A percentile compares a stretch with the other conserved stretches of the same genome.
These are phyloP conservation scores for Saturnia pavonia DNA, from an alignment of 2,888 invertebrate species.

Conservation along the genomic window DNA sequence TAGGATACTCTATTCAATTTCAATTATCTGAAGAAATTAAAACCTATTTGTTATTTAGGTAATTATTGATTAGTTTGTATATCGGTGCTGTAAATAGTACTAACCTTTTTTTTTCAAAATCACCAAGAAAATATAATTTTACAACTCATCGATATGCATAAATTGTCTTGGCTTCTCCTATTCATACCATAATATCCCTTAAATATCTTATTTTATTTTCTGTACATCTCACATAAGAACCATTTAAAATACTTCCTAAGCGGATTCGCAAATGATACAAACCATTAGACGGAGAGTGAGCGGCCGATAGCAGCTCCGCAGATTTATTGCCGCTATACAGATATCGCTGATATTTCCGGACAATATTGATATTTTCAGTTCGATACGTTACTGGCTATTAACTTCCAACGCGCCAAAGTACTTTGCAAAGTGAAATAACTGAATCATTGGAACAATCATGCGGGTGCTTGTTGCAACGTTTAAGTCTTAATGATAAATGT, in stretches of 20 bases:
- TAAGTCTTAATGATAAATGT: slow-evolving; percentile 19
- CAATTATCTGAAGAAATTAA: background rate
- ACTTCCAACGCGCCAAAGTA: slow-evolving; percentile 71
- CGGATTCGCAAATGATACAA: slow-evolving; percentile 79
- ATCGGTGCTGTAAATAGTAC: background rate
- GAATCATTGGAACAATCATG: slow-evolving; percentile 41
- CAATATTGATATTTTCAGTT: slow-evolving; percentile 72
- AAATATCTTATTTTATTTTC: slow-evolving; percentile 3
- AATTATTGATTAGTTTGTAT: too few species aligned
- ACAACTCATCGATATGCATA: background rate
- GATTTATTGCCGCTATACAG: slow-evolving; percentile 67
- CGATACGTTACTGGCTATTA: slow-evolving; percentile 61
- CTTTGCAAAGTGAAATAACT: slow-evolving; percentile 60
- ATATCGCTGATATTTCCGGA: slow-evolving; percentile 71
- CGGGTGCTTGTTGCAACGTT: slow-evolving; percentile 11
- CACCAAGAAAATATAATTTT: background rate
- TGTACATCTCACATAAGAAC: slow-evolving; percentile 12
- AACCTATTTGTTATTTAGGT: background rate
- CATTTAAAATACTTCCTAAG: slow-evolving; percentile 59
- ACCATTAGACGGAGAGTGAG: slow-evolving; percentile 75
- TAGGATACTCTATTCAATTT: background rate
- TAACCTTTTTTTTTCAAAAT: background rate
- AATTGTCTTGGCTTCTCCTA: background rate
- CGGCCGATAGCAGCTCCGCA: slow-evolving; percentile 72
- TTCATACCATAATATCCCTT: background rate